Evolutionary conservation across 2,888 invertebrate species (phyloP).

Genomic region (Portevinia maculata): DNA sequence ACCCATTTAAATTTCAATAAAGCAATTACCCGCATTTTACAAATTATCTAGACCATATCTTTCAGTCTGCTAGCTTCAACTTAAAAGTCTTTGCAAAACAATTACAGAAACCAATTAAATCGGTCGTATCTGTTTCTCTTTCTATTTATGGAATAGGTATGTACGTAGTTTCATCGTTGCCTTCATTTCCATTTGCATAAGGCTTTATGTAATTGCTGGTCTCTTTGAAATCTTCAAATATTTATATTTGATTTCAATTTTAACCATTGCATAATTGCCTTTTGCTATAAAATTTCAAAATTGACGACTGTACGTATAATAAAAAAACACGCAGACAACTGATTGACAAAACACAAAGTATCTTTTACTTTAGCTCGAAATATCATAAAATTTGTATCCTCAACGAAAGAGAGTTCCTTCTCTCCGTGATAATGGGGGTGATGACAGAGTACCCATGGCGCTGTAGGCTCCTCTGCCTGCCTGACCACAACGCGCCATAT

Average conservation of each 20-base stretch:
- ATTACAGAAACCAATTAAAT: constrained; percentile 68
- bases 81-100: constrained; percentile 52
- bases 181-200: neutral
- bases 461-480: too few relatives aligned
- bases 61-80: constrained; percentile 12
- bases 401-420: constrained; percentile 40
- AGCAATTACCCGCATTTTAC: constrained; percentile 10
- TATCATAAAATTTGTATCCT: constrained; percentile 54
- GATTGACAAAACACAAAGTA: neutral
- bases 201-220: neutral
- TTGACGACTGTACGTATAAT: constrained; percentile 3
- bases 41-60: constrained; percentile 3
- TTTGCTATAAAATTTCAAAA: constrained; percentile 46
- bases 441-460: constrained; percentile 36
- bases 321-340: constrained; percentile 24
- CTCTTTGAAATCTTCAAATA: constrained; percentile 49
- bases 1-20: constrained; percentile 46
- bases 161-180: constrained; percentile 35
- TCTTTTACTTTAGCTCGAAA: constrained; percentile 41
- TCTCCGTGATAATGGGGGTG: constrained; percentile 41
- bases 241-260: constrained; percentile 71
- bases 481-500: constrained; percentile 19
- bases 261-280: constrained; percentile 69
- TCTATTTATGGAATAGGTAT: too few relatives aligned
- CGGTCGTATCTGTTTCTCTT: constrained; percentile 18